Evolutionary conservation across 2,113 vertebrate genomes (phyloP).

Genomic region (Telmatochromis sp.): DNA sequence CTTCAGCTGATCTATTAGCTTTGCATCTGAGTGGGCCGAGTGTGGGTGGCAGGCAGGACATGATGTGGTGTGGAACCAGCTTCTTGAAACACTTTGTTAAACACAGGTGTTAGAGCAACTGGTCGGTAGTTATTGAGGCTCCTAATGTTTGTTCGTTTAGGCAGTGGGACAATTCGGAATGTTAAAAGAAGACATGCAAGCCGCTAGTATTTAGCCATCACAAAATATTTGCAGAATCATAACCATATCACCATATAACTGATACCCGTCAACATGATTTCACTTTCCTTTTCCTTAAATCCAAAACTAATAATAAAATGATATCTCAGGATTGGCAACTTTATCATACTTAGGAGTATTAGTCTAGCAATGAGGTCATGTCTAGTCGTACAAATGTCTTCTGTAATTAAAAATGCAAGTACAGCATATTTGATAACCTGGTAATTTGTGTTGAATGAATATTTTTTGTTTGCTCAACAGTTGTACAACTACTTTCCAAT

Average conservation of each 20-base stretch:
- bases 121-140: rapidly evolving
- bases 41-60: background rate
- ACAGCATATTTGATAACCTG: rapidly evolving
- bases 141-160: background rate
- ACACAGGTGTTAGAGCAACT: background rate
- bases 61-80: background rate
- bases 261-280: background rate
- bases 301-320: background rate
- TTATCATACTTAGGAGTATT: background rate
- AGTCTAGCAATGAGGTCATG: background rate
- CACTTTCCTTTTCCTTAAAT: background rate
- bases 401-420: background rate
- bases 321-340: background rate
- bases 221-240: background rate
- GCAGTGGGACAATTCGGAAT: background rate
- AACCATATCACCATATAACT: background rate
- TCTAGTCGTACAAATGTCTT: background rate
- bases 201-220: background rate
- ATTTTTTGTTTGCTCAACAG: rapidly evolving
- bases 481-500: rapidly evolving
- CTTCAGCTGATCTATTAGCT: background rate
- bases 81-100: background rate
- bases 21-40: rapidly evolving
- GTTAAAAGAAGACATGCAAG: background rate
- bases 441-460: rapidly evolving